Conservation (phyloP, 1,140 invertebrate genomes). For the Drosophila neocordata region DNA sequence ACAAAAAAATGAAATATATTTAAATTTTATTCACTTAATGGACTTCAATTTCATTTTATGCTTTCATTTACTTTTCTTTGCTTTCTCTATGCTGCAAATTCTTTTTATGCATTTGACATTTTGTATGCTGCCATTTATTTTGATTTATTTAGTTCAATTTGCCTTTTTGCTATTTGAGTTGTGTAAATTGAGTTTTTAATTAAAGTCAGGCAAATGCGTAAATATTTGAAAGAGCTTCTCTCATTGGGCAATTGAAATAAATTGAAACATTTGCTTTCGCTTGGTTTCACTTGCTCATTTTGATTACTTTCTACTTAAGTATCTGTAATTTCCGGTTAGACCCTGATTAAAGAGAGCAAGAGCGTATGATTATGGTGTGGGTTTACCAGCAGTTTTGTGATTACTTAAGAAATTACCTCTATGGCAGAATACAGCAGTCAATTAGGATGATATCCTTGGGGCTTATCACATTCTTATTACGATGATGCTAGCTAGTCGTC, state of each 20-base stretch:
- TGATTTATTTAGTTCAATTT: slow-evolving; percentile 5
- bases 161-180: not conserved
- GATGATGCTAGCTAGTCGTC: slow-evolving; percentile 24
- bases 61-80: not conserved
- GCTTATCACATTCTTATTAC: slow-evolving; percentile 52
- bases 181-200: slow-evolving; percentile 10
- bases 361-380: not conserved
- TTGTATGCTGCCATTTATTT: not conserved
- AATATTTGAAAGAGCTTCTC: not conserved
- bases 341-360: slow-evolving; percentile 4
- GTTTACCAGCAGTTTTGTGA: not conserved
- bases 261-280: slow-evolving; percentile 1
- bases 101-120: slow-evolving; percentile 7
- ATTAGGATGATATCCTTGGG: slow-evolving; percentile 65
- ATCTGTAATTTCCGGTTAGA: slow-evolving; percentile 33
- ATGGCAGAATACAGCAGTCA: slow-evolving; percentile 24
- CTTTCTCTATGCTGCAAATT: not conserved
- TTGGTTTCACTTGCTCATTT: slow-evolving; percentile 1
- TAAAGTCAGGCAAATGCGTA: not conserved
- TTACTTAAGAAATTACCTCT: slow-evolving; percentile 11
- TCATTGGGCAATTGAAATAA: slow-evolving; percentile 1
- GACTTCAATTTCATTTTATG: not conserved
- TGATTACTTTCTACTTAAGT: slow-evolving; percentile 5
- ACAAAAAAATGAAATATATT: not conserved
- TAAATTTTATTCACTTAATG: not conserved